Evolutionary conservation across 2,113 vertebrate genomes (phyloP), one percentile per base, ranked within the genome.

Genomic region (Rafetus swinhoei): DNA sequence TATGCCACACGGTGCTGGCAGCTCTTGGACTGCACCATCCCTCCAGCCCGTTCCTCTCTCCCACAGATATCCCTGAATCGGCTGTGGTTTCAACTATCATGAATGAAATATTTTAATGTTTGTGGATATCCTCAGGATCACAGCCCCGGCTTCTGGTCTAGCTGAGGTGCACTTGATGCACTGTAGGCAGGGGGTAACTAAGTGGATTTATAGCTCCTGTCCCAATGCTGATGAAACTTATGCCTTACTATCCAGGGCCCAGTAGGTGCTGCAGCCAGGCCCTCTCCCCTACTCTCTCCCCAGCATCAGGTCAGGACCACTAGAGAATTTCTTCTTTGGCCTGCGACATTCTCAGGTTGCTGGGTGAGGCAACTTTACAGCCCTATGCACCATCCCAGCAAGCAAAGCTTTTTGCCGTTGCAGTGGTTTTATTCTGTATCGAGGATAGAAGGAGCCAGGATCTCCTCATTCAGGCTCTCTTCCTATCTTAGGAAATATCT

Each of bases 231-330:
- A 45, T 3, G 52, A 1, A 92, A 86, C 59, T 18, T 84, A 32
- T 19, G 4, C 45, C 90, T 76, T 35, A 25, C 32, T 76, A 39
- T 4, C n/a, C 83, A 91, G 53, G 90, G 16, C 9, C 6, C 29
- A 9, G 35, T 59, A 6, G 65, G 27, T 4, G 3, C 65, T 86
- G 7, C 87, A 88, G 22, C 32, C 12, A 86, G 35, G 1, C 65
- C 8, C 9, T 65, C 25, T 18, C 32, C 14, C 0, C 0, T 45
- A 45, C 45, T 7, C 14, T 14, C 4, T 77, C 82, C 35, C 3
- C 3, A 25, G 6, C 29, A 69, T 13, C 65, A 69, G 4, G 7
- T 45, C 13, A 77, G 21, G 13, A 50, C 45, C 24, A 45, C 39
- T 11, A 15, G 13, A 77, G 22, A 13, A 50, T 77, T 77, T 77